These are phyloP conservation scores for Leptopilina clavipes DNA, from an alignment of 1,140 invertebrate genomes.

Conservation along the genomic window DNA sequence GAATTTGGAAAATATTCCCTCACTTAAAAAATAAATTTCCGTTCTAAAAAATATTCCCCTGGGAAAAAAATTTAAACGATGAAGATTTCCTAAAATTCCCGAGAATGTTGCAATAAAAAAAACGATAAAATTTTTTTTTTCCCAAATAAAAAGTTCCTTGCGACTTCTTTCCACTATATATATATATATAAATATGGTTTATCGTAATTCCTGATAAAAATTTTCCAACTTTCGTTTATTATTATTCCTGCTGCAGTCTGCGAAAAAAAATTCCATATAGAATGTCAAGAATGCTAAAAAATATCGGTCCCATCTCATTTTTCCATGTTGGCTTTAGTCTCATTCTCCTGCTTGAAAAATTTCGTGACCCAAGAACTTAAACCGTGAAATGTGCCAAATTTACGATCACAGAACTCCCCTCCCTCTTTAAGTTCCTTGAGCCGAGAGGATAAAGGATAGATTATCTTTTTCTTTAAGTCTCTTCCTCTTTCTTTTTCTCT, in stretches of 20 bases:
- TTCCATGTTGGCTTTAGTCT: neutral
- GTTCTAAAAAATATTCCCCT: no score
- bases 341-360: slow-evolving; percentile 19
- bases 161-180: neutral
- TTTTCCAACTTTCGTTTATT: neutral
- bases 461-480: slow-evolving; percentile 37
- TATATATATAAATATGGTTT: neutral
- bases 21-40: no score
- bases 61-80: no score
- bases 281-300: slow-evolving; percentile 19
- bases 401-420: slow-evolving; percentile 58
- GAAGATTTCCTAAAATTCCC: no score
- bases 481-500: neutral
- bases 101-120: no score
- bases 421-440: neutral
- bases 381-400: slow-evolving; percentile 47
- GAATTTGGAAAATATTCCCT: no score
- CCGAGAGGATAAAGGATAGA: slow-evolving; percentile 33
- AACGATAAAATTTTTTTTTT: no score
- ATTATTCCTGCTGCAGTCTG: slow-evolving; percentile 9
- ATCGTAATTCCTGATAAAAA: neutral
- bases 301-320: slow-evolving; percentile 2
- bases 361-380: slow-evolving; percentile 31
- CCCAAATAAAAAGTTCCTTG: no score
- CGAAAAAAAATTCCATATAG: neutral